phyloP scores from a whole-genome alignment of 2,113 vertebrate genomes.

The Peucedramus taeniatus region DNA sequence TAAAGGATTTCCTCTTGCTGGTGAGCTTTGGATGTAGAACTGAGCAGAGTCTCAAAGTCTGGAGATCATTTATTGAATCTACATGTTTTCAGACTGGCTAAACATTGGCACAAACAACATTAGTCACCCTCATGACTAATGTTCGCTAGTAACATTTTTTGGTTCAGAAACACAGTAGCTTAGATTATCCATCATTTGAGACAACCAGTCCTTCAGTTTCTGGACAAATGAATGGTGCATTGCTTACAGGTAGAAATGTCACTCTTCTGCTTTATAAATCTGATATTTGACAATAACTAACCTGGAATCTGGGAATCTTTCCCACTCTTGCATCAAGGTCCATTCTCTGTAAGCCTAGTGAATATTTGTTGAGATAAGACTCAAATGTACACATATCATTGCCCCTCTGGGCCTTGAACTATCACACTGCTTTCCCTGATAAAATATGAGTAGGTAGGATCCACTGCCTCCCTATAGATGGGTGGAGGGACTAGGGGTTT shows the following conservation, averaged over 20 bases:
- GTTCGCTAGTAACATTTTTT: background rate
- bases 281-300: background rate
- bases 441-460: background rate
- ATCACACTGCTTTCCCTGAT: background rate
- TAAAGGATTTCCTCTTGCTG: background rate
- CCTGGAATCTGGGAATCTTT: background rate
- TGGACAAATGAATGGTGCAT: background rate
- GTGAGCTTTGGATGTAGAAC: background rate
- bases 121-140: background rate
- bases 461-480: background rate
- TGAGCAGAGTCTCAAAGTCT: conserved; percentile 8
- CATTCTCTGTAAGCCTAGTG: background rate
- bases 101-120: conserved; percentile 2
- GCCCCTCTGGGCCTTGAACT: background rate
- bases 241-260: background rate
- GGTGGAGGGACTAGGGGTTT: background rate
- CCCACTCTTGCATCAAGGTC: background rate
- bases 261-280: background rate
- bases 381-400: background rate
- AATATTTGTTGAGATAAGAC: background rate
- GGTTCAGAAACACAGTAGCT: background rate
- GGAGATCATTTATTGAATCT: conserved; percentile 36
- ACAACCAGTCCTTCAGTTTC: background rate
- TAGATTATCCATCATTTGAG: background rate
- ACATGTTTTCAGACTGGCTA: conserved; percentile 8